phyloP scores from a whole-genome alignment of 2,113 vertebrate species.

The Poicephalus meyeri region DNA sequence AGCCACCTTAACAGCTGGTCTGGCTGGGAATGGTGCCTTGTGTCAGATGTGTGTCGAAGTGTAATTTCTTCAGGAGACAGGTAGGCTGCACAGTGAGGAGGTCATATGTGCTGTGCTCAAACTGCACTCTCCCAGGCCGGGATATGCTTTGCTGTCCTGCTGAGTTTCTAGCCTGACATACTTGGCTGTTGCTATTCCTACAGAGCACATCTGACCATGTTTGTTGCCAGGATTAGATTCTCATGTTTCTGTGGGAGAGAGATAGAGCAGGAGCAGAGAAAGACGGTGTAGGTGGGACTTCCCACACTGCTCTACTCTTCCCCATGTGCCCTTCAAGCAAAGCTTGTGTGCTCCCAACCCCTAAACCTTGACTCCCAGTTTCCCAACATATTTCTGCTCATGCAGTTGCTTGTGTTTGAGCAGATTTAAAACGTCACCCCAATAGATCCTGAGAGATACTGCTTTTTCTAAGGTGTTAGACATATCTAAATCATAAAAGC shows the following conservation, averaged over 20 bases:
- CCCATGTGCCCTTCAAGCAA: not conserved
- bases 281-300: not conserved
- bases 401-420: not conserved
- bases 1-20: not conserved
- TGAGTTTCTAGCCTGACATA: not conserved
- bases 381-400: not conserved
- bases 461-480: not conserved
- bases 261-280: not conserved
- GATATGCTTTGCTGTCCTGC: not conserved
- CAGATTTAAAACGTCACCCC: not conserved
- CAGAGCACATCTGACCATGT: not conserved
- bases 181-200: not conserved
- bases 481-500: not conserved
- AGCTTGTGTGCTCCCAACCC: not conserved
- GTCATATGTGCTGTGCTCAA: accelerated
- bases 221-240: not conserved
- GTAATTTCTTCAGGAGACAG: not conserved
- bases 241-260: not conserved
- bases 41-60: not conserved
- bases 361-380: not conserved
- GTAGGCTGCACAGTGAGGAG: not conserved
- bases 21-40: not conserved
- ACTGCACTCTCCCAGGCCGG: too few species aligned
- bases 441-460: not conserved
- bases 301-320: not conserved